These are phyloP conservation scores for Phalacrocorax pelagicus DNA, from an alignment of 2,113 vertebrate species.

Conservation along the genomic window DNA sequence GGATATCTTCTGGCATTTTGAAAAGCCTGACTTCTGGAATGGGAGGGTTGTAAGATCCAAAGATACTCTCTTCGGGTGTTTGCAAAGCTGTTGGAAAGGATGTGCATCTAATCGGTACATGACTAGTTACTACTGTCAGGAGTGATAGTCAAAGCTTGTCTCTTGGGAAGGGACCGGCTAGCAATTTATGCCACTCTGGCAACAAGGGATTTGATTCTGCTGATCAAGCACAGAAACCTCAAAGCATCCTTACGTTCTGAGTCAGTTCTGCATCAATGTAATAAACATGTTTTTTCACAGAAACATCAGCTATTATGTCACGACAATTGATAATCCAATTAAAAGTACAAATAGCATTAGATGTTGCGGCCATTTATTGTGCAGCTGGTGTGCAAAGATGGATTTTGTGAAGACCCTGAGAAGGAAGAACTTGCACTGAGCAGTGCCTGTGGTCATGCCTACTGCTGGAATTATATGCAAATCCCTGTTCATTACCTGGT, in stretches of 20 bases:
- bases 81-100: background rate
- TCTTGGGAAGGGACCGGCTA: slow-evolving; percentile 3
- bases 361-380: background rate
- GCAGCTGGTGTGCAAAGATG: background rate
- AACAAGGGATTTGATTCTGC: slow-evolving; percentile 45
- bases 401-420: background rate
- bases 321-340: background rate
- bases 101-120: background rate
- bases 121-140: background rate
- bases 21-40: background rate
- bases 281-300: slow-evolving; percentile 11
- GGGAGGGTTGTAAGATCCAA: background rate
- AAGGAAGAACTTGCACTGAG: background rate
- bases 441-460: background rate
- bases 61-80: background rate
- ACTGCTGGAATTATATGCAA: slow-evolving; percentile 34
- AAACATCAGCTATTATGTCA: background rate
- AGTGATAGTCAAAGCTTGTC: slow-evolving; percentile 3
- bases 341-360: background rate
- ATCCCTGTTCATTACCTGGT: slow-evolving; percentile 9
- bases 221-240: slow-evolving; percentile 42
- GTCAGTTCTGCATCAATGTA: slow-evolving; percentile 23
- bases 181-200: slow-evolving; percentile 34
- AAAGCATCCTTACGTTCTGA: slow-evolving; percentile 34
- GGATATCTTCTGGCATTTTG: background rate